These are phyloP conservation scores for Asobara japonica DNA, from an alignment of 1,140 invertebrate species.

Conservation along the genomic window DNA sequence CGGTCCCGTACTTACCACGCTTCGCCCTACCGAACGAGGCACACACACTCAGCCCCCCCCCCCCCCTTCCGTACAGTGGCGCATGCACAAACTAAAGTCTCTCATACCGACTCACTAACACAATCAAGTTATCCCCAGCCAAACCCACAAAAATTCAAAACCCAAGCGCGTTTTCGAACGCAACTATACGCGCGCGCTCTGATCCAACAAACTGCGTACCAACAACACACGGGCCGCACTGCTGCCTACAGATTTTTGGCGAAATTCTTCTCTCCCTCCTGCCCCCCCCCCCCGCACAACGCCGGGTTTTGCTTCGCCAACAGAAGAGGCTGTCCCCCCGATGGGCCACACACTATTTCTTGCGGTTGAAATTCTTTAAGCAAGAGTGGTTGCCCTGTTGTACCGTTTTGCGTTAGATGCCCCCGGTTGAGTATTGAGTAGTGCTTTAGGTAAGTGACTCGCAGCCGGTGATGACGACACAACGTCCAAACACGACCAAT, in stretches of 20 bases:
- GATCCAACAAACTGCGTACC: constrained; percentile 25
- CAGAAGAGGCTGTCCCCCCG: neutral
- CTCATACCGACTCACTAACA: neutral
- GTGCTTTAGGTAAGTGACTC: neutral
- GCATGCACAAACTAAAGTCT: neutral
- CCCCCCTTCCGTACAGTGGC: too few relatives aligned
- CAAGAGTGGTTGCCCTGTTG: constrained; percentile 2
- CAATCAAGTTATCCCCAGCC: neutral
- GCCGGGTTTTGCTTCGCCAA: neutral
- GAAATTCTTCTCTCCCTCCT: too few relatives aligned
- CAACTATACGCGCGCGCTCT: constrained; percentile 32
- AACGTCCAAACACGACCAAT: constrained; percentile 13
- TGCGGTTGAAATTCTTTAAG: neutral
- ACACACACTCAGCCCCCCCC: neutral
- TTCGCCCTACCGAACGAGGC: neutral
- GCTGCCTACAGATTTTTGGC: constrained; percentile 5
- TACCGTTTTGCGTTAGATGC: neutral
- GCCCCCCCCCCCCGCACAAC: too few relatives aligned
- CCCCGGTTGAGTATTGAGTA: too few relatives aligned
- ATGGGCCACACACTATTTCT: neutral
- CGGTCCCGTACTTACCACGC: constrained; percentile 20
- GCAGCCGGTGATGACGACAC: neutral
- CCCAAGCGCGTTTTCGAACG: neutral
- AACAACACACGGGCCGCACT: neutral
- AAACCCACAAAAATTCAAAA: neutral